Base-by-base conservation (phyloP, 2,888 invertebrate species). In the Ophion ellenae region DNA sequence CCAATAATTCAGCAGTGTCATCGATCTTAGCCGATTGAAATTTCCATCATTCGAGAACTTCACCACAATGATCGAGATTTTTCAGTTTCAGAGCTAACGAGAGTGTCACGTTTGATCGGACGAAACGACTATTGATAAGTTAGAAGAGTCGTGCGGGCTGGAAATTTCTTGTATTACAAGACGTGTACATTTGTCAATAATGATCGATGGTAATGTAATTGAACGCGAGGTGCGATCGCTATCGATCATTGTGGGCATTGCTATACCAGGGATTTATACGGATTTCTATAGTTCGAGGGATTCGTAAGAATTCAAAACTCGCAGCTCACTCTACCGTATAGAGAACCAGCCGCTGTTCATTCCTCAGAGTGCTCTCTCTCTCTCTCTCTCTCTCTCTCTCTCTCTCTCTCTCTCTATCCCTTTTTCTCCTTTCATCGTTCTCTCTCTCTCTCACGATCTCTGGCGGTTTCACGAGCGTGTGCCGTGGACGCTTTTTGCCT, bases 401-500 rank as follows among this genome's bases (percentile, higher is more conserved):
- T 80, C 40, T 40, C 40, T 76, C 77, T 67, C 77, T 67, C 32
- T 70, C 59, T n/a, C 57, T 78, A 70, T 45, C 47, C 20, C 57
- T 64, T 14, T 70, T 14, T 64, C 57, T 85, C 88, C 83, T 77
- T 45, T 45, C 75, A 81, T 80, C 80, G n/a, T 61, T 81, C 14
- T 69, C 53, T 64, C 80, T 59, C 28, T 74, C 63, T 71, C 70
- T 66, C 76, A 32, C 74, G 69, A 81, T 80, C 77, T 73, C 73
- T 73, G 70, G 74, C 61, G 66, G 79, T 78, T 77, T 81, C 83
- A 47, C 76, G 83, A 86, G 85, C 81, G 85, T 64, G 85, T 74
- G 83, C 85, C 83, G 86, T 77, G 84, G 83, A 83, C 80, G 83
- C 77, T 86, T 86, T 86, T 86, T 86, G 86, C 83, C 86, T 81